These are phyloP conservation scores for Upupa epops DNA, from an alignment of 2,113 vertebrate species.

Conservation along the genomic window DNA sequence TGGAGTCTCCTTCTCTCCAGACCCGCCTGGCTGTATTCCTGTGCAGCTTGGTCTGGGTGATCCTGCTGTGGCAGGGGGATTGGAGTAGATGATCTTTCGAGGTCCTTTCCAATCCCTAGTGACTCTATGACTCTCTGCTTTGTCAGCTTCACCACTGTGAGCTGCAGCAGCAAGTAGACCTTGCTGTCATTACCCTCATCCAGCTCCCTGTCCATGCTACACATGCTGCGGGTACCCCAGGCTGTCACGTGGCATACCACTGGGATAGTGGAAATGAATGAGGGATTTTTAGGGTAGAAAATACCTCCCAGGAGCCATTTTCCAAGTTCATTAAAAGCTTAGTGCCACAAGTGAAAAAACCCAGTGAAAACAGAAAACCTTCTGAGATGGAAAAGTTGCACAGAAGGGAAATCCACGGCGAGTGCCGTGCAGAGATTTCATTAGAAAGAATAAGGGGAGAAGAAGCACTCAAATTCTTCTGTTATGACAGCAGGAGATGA, in stretches of 20 bases:
- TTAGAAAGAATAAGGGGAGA: neutral
- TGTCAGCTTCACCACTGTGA: neutral
- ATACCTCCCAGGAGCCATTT: neutral
- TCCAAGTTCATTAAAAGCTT: neutral
- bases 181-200: neutral
- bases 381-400: neutral
- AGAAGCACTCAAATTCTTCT: neutral
- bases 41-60: no score
- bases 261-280: neutral
- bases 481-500: neutral
- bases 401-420: neutral
- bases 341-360: neutral
- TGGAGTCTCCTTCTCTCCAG: no score
- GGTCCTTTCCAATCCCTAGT: no score
- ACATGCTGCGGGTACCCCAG: neutral
- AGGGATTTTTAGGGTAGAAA: neutral
- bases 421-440: neutral
- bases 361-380: neutral
- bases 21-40: no score
- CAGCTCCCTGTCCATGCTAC: neutral
- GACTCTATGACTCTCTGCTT: no score
- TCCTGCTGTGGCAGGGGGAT: no score
- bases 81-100: no score
- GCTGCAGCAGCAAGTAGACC: neutral
- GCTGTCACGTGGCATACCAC: neutral